Percentiles rank a stretch among this genome's conserved stretches.
phyloP scores from a whole-genome alignment of 2,888 invertebrate genomes.

The Brachyptera risi region DNA sequence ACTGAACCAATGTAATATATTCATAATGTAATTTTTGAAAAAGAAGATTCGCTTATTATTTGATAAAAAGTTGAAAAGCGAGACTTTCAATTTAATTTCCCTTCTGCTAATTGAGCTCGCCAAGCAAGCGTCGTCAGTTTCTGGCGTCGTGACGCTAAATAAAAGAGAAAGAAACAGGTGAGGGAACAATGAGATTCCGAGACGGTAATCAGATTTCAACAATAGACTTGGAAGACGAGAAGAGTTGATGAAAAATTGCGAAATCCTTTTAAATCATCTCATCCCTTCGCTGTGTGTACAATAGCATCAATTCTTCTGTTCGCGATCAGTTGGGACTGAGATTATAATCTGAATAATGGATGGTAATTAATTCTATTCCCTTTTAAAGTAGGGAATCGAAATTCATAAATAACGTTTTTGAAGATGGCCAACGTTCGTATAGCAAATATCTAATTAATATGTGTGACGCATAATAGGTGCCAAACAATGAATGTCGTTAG shows the following conservation, averaged over 20 bases:
- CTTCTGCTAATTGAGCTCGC: neutral
- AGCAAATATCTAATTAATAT: too few relatives aligned
- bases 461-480: too few relatives aligned
- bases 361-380: neutral
- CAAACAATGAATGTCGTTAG: too few relatives aligned
- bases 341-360: neutral
- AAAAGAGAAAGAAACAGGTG: neutral
- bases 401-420: too few relatives aligned
- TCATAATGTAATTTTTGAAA: too few relatives aligned
- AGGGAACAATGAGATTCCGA: neutral
- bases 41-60: too few relatives aligned
- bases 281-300: neutral
- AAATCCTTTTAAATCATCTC: neutral
- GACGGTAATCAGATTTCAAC: neutral
- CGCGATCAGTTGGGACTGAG: neutral
- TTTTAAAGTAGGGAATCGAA: neutral
- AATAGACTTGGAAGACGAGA: neutral
- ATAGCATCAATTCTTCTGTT: neutral
- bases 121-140: too few relatives aligned
- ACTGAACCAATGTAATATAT: too few relatives aligned
- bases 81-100: neutral
- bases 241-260: neutral
- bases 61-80: too few relatives aligned
- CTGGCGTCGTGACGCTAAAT: neutral
- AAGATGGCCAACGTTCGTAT: too few relatives aligned